A percentile compares a stretch with the other conserved stretches of the same genome.
Conservation (phyloP, 2,888 invertebrate species). For the Tachina fera region DNA sequence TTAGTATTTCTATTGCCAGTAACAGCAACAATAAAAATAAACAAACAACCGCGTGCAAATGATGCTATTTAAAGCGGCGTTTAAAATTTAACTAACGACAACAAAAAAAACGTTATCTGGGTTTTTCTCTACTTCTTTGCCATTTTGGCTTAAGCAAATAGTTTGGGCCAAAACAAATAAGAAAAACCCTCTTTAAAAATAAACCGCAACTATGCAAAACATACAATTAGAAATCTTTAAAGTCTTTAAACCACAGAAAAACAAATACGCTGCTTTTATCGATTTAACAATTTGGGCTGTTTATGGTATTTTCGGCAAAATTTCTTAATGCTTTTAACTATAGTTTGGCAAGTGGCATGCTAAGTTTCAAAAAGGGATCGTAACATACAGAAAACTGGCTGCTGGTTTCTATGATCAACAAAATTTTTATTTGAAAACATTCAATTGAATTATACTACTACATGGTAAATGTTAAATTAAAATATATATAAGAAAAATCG, state of each 20-base stretch:
- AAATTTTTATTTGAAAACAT: too few relatives aligned
- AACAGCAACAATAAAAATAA: constrained; percentile 40
- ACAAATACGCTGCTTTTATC: constrained; percentile 53
- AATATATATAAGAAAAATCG: too few relatives aligned
- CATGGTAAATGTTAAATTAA: too few relatives aligned
- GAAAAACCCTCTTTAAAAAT: constrained; percentile 73
- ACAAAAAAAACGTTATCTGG: constrained; percentile 67
- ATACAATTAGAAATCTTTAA: constrained; percentile 60
- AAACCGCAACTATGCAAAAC: constrained; percentile 71
- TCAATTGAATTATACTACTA: too few relatives aligned
- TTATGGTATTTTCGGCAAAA: constrained; percentile 71
- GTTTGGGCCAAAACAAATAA: constrained; percentile 59
- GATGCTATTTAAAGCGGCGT: constrained; percentile 81
- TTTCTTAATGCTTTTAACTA: constrained; percentile 56
- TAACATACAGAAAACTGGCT: not conserved
- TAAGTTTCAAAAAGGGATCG: not conserved
- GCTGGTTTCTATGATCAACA: too few relatives aligned
- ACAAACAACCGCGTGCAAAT: constrained; percentile 79
- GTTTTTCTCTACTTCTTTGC: constrained; percentile 59
- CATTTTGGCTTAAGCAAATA: constrained; percentile 67
- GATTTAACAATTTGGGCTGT: constrained; percentile 68
- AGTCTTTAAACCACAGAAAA: constrained; percentile 21
- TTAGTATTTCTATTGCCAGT: constrained; percentile 32
- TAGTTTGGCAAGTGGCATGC: not conserved
- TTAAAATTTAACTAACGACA: constrained; percentile 77